Evolutionary conservation across 2,113 vertebrate genomes (phyloP).

Genomic region (Hemiscyllium ocellatum): DNA sequence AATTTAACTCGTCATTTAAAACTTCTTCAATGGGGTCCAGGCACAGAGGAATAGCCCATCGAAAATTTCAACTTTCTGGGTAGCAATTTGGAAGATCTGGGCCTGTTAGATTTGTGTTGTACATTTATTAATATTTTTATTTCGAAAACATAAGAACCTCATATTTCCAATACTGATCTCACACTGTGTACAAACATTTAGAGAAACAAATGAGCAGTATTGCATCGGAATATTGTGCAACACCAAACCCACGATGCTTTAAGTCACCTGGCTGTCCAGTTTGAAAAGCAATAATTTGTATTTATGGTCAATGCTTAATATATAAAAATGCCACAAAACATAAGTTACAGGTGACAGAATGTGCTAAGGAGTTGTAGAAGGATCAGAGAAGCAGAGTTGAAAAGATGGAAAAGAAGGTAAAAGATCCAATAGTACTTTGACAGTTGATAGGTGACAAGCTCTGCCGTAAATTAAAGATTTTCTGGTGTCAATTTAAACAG

Average conservation of each 20-base stretch:
- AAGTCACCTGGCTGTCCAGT: neutral
- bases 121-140: neutral
- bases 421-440: neutral
- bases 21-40: too few species aligned
- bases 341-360: neutral
- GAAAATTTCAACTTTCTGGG: too few species aligned
- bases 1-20: too few species aligned
- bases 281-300: neutral
- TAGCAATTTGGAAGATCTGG: too few species aligned
- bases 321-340: neutral
- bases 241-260: neutral
- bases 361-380: neutral
- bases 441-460: too few species aligned
- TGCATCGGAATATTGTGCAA: neutral
- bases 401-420: neutral
- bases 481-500: neutral
- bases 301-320: neutral
- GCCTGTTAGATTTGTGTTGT: neutral
- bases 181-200: neutral
- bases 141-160: neutral
- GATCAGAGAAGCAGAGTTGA: neutral
- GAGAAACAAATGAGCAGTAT: neutral
- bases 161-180: neutral
- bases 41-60: too few species aligned
- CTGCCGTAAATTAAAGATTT: neutral